Evolutionary conservation across 2,113 vertebrate genomes (phyloP).

Genomic region (Pelodiscus sinensis): DNA sequence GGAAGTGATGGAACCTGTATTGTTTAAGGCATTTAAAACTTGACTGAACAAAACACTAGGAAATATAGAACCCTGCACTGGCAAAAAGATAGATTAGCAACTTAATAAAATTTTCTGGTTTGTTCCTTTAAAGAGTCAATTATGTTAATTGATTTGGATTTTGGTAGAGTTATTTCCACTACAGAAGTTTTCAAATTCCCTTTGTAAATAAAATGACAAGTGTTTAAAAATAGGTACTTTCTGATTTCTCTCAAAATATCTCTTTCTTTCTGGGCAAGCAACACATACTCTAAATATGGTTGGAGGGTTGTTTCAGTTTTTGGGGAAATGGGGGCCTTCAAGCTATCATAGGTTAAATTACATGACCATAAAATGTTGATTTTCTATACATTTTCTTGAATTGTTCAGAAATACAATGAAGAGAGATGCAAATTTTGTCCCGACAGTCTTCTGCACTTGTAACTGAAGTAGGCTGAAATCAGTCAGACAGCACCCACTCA

Average conservation of each 20-base stretch:
- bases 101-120: neutral
- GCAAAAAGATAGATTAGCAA: neutral
- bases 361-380: constrained; percentile 32
- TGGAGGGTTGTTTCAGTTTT: constrained; percentile 46
- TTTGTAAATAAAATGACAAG: constrained; percentile 64
- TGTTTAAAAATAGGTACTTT: constrained; percentile 60
- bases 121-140: constrained; percentile 12
- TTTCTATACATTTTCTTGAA: constrained; percentile 27
- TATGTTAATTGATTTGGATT: neutral
- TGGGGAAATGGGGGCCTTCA: constrained; percentile 11
- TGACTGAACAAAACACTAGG: constrained; percentile 25
- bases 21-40: constrained; percentile 47
- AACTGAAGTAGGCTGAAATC: constrained; percentile 69
- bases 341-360: constrained; percentile 48
- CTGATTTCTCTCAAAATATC: constrained; percentile 16
- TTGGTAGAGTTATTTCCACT: constrained; percentile 44
- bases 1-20: constrained; percentile 27
- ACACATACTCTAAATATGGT: neutral
- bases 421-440: constrained; percentile 50
- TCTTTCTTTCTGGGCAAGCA: neutral
- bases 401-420: constrained; percentile 15
- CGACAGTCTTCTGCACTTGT: constrained; percentile 44
- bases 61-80: neutral
- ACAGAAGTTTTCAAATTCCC: constrained; percentile 44
- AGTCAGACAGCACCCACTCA: constrained; percentile 57